Evolutionary conservation across 1,140 invertebrate species (phyloP).

Genomic region (Archivesica marissinica): DNA sequence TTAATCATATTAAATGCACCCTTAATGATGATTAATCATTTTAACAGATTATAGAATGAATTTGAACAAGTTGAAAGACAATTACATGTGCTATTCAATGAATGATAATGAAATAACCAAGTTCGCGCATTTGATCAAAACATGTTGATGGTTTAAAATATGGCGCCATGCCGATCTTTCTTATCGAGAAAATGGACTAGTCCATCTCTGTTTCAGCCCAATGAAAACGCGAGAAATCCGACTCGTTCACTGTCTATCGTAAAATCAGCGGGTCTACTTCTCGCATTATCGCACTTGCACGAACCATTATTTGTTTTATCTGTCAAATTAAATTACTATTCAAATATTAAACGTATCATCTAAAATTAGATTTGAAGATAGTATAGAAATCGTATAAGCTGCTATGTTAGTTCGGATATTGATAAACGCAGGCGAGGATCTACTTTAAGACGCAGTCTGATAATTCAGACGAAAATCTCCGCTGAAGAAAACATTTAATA

Average conservation of each 20-base stretch:
- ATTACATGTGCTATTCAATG: too few species aligned
- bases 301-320: not conserved
- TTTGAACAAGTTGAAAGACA: too few species aligned
- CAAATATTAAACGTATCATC: slow-evolving; percentile 11
- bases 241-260: not conserved
- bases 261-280: slow-evolving; percentile 35
- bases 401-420: not conserved
- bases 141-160: slow-evolving; percentile 2
- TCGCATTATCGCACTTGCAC: slow-evolving; percentile 34
- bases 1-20: too few species aligned
- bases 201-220: slow-evolving; percentile 1
- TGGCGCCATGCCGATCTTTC: slow-evolving; percentile 39
- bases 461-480: slow-evolving; percentile 33
- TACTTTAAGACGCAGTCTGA: slow-evolving; percentile 9
- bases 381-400: not conserved
- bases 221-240: slow-evolving; percentile 6
- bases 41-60: too few species aligned
- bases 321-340: not conserved
- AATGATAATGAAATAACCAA: too few species aligned
- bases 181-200: slow-evolving; percentile 1
- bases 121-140: not conserved
- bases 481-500: too few species aligned
- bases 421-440: not conserved
- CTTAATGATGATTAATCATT: too few species aligned
- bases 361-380: slow-evolving; percentile 42